Conservation (phyloP, 2,888 invertebrate species). For the Drosophila mercatorum region DNA sequence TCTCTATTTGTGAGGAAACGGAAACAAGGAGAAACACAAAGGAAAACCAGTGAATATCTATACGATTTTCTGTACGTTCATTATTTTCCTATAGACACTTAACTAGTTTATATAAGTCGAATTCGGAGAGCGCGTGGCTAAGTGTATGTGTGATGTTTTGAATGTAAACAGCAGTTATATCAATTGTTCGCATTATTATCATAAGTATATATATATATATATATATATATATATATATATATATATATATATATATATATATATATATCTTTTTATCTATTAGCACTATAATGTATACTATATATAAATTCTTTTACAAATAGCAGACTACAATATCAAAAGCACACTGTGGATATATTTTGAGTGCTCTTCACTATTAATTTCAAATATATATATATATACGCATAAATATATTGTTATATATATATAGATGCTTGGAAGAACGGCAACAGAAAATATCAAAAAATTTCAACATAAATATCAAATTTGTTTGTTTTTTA, state of each 20-base stretch:
- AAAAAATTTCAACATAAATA: slow-evolving; percentile 43
- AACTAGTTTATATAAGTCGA: slow-evolving; percentile 46
- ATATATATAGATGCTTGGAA: slow-evolving; percentile 58
- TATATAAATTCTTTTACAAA: slow-evolving; percentile 76
- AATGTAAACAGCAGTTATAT: slow-evolving; percentile 36
- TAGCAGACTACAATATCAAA: slow-evolving; percentile 77
- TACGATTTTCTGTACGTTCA: not conserved
- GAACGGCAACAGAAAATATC: slow-evolving; percentile 65
- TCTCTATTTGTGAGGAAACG: slow-evolving; percentile 26
- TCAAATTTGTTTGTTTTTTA: slow-evolving; percentile 37
- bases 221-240: slow-evolving; percentile 33
- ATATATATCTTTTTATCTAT: slow-evolving; percentile 27
- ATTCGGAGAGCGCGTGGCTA: slow-evolving; percentile 14
- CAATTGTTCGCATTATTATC: slow-evolving; percentile 53
- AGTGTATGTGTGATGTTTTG: slow-evolving; percentile 18
- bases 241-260: slow-evolving; percentile 7
- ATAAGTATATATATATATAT: slow-evolving; percentile 52
- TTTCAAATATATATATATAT: slow-evolving; percentile 26
- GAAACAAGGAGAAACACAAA: not conserved
- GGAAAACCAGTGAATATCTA: slow-evolving; percentile 42
- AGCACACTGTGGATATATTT: slow-evolving; percentile 69
- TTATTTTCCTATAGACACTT: slow-evolving; percentile 55
- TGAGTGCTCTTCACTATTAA: slow-evolving; percentile 45
- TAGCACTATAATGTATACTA: slow-evolving; percentile 49
- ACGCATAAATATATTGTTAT: slow-evolving; percentile 17